Conservation (phyloP, 2,797 vertebrate genomes). For the Hafferia zeledoni region DNA sequence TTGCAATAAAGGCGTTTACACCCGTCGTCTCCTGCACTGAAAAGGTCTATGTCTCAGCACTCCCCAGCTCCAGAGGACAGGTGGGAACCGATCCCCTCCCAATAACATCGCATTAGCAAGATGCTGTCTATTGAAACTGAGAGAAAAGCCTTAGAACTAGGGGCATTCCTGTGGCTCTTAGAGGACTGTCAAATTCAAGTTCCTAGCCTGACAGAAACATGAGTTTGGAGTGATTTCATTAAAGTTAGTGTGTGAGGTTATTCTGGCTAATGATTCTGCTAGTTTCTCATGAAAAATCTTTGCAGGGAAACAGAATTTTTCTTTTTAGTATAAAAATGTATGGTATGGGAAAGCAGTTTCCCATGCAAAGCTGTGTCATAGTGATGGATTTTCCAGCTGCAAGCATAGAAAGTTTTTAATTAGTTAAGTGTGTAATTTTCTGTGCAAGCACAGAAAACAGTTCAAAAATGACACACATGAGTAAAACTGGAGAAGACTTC, state of each 20-base stretch:
- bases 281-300: background rate
- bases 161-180: background rate
- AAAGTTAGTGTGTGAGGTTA: background rate
- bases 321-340: background rate
- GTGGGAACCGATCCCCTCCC: no score
- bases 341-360: background rate
- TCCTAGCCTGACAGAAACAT: background rate
- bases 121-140: background rate
- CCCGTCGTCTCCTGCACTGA: no score
- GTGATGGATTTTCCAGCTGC: background rate
- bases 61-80: no score
- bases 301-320: background rate
- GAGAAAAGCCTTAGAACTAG: background rate
- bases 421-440: background rate
- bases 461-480: background rate
- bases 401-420: background rate
- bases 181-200: background rate
- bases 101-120: background rate
- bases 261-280: background rate
- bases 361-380: background rate
- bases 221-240: background rate
- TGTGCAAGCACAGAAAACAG: background rate
- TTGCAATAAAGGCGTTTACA: no score
- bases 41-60: no score
- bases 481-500: background rate